Evolutionary conservation across 2,113 vertebrate species (phyloP).

Genomic region (Nerophis lumbriciformis): DNA sequence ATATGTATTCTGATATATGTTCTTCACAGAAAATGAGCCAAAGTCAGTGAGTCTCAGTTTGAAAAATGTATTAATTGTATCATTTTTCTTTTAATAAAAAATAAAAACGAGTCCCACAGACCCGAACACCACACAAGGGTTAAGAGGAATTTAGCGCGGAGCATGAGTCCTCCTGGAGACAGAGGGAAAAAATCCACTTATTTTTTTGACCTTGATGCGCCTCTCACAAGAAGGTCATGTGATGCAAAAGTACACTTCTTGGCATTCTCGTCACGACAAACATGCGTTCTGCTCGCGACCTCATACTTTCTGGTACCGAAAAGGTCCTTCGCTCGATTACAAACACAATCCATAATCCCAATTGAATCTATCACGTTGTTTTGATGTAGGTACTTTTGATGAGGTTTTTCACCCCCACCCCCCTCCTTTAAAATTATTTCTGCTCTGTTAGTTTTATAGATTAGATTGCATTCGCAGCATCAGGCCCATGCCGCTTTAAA

Average conservation of each 20-base stretch:
- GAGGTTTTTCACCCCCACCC: slow-evolving; percentile 25
- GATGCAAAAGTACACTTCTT: no score
- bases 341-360: slow-evolving; percentile 65
- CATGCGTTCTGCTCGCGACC: slow-evolving; percentile 5
- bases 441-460: slow-evolving; percentile 60
- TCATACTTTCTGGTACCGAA: slow-evolving; percentile 28
- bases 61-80: no score
- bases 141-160: slow-evolving; percentile 14
- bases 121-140: no score
- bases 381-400: slow-evolving; percentile 49
- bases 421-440: slow-evolving; percentile 31
- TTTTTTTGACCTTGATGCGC: no score
- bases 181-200: no score
- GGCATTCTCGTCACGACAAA: slow-evolving; percentile 52
- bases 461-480: slow-evolving; percentile 55
- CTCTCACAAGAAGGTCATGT: background rate
- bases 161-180: background rate
- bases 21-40: no score
- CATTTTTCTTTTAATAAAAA: no score
- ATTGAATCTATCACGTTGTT: slow-evolving; percentile 52
- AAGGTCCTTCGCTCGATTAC: slow-evolving; percentile 50
- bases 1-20: no score
- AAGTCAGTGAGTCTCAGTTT: no score
- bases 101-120: no score
- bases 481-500: slow-evolving; percentile 24